These are phyloP conservation scores for Prosopocoilus inquinatus DNA, from an alignment of 2,888 invertebrate species.

Conservation along the genomic window DNA sequence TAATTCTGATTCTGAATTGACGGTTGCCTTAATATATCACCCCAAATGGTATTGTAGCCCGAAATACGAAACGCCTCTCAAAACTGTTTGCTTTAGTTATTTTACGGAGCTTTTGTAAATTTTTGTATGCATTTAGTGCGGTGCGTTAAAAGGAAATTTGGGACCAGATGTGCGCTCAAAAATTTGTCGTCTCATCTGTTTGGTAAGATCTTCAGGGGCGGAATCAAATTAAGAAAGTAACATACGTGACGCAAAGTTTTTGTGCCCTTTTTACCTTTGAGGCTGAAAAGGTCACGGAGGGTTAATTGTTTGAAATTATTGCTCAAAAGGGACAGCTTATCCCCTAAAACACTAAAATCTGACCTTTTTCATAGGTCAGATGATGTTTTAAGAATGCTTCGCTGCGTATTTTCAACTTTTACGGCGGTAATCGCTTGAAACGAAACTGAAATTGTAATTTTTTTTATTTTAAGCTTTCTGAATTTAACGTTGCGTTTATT, in stretches of 20 bases:
- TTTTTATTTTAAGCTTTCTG: too few species aligned
- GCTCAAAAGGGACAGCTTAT: constrained; percentile 49
- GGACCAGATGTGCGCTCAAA: not conserved
- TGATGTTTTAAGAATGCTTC: constrained; percentile 7
- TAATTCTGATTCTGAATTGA: not conserved
- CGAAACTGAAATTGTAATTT: too few species aligned
- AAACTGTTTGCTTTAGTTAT: constrained; percentile 1
- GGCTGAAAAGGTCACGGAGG: constrained; percentile 44
- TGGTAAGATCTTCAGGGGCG: not conserved
- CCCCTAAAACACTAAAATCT: constrained; percentile 47
- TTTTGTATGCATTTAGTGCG: not conserved
- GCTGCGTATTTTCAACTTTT: not conserved
- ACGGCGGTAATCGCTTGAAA: not conserved
- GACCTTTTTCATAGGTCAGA: constrained; percentile 48
- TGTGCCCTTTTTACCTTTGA: constrained; percentile 32
- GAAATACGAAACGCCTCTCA: not conserved
- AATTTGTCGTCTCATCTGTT: not conserved
- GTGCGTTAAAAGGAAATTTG: not conserved
- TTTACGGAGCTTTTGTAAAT: not conserved
- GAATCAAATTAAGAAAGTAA: not conserved
- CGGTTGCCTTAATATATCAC: not conserved
- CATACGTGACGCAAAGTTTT: not conserved
- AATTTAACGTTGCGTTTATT: too few species aligned
- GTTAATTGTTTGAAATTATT: constrained; percentile 50
- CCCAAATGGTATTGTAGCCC: not conserved